Percentiles rank a stretch among this genome's conserved stretches.
Conservation (phyloP, 2,888 invertebrate species). For the Operophtera brumata region DNA sequence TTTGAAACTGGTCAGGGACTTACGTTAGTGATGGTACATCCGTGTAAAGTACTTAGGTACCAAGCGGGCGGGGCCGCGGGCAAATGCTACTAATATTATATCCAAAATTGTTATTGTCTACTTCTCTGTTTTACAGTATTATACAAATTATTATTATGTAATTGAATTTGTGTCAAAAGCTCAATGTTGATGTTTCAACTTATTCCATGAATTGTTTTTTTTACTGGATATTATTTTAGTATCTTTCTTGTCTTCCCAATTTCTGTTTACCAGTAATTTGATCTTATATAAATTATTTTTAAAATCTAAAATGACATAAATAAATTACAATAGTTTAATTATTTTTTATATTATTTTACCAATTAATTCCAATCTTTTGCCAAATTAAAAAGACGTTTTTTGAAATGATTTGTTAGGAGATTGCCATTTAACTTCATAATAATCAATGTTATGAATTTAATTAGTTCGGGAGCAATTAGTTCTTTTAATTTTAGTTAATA, state of each 20-base stretch:
- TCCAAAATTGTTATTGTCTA: constrained; percentile 46
- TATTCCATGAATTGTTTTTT: constrained; percentile 7
- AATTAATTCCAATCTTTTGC: constrained; percentile 31
- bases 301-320: constrained; percentile 19
- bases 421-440: constrained; percentile 53
- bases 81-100: constrained; percentile 15
- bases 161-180: constrained; percentile 69
- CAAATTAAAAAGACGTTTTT: constrained; percentile 34
- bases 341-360: constrained; percentile 13
- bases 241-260: constrained; percentile 49
- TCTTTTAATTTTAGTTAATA: constrained; percentile 31
- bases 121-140: constrained; percentile 58
- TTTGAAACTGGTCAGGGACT: no score
- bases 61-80: no score
- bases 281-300: constrained; percentile 21
- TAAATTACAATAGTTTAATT: constrained; percentile 20
- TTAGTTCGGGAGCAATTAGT: constrained; percentile 36
- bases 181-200: constrained; percentile 56
- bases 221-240: constrained; percentile 4
- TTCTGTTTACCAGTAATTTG: constrained; percentile 26
- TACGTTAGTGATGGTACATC: no score
- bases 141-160: constrained; percentile 51
- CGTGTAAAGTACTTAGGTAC: no score
- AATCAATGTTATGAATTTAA: constrained; percentile 35
- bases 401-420: constrained; percentile 36